These are phyloP conservation scores for Lordiphosa collinella DNA, from an alignment of 1,140 invertebrate species.

Conservation along the genomic window DNA sequence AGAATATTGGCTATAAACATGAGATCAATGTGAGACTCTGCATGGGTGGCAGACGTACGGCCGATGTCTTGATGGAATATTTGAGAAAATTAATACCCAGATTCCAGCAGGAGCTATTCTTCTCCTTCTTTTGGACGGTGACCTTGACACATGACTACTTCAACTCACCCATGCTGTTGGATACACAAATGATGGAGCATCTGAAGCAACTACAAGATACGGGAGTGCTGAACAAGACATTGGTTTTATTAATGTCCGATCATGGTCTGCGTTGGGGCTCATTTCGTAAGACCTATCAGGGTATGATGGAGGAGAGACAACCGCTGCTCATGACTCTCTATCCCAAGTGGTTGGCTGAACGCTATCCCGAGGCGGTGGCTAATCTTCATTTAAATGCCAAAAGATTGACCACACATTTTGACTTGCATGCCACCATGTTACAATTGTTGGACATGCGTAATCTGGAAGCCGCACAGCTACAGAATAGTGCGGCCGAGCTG, in stretches of 20 bases:
- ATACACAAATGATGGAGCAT: background rate
- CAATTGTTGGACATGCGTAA: slow-evolving; percentile 82
- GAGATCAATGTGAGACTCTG: slow-evolving; percentile 81
- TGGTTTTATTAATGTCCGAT: slow-evolving; percentile 35
- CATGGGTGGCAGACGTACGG: slow-evolving; percentile 79
- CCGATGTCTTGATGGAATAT: slow-evolving; percentile 77
- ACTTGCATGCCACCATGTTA: slow-evolving; percentile 86
- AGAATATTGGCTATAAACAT: slow-evolving; percentile 48
- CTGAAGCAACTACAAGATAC: slow-evolving; percentile 1
- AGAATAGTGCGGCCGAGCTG: slow-evolving; percentile 43
- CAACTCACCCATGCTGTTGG: slow-evolving; percentile 28
- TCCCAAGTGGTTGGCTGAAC: slow-evolving; percentile 85
- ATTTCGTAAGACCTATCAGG: slow-evolving; percentile 83
- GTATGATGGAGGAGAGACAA: slow-evolving; percentile 89
- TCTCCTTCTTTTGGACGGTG: slow-evolving; percentile 26
- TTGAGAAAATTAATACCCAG: slow-evolving; percentile 86
- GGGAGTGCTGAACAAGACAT: slow-evolving; percentile 26
- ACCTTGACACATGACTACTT: slow-evolving; percentile 60
- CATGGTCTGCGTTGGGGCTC: slow-evolving; percentile 23
- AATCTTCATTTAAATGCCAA: slow-evolving; percentile 87
- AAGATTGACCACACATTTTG: slow-evolving; percentile 89
- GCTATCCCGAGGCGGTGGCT: slow-evolving; percentile 83
- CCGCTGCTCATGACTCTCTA: slow-evolving; percentile 89
- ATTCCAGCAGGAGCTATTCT: slow-evolving; percentile 23
- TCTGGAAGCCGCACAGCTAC: slow-evolving; percentile 62